Percentiles rank a stretch among this genome's conserved stretches.
These are phyloP conservation scores for Apis laboriosa DNA, from an alignment of 1,140 invertebrate genomes.

Conservation along the genomic window DNA sequence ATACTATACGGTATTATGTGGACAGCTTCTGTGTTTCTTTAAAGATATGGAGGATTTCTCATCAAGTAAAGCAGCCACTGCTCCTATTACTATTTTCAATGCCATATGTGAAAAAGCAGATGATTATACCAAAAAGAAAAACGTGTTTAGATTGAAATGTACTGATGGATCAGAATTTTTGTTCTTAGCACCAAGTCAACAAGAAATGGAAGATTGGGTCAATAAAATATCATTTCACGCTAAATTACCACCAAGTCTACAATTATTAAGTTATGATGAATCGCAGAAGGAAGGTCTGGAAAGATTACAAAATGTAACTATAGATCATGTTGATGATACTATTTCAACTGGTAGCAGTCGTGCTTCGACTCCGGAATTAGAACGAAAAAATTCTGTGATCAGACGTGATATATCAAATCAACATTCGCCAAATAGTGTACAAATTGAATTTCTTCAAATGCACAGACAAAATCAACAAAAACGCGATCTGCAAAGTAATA, in stretches of 20 bases:
- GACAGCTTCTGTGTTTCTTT: constrained; percentile 98
- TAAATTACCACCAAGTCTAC: constrained; percentile 92
- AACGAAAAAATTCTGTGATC: constrained; percentile 79
- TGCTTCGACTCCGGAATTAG: constrained; percentile 80
- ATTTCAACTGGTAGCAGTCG: constrained; percentile 79
- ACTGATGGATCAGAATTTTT: constrained; percentile 96
- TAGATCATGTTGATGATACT: constrained; percentile 73
- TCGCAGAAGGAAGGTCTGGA: constrained; percentile 79
- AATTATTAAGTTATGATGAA: constrained; percentile 91
- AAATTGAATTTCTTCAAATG: constrained; percentile 75
- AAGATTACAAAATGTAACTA: constrained; percentile 68
- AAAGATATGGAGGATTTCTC: constrained; percentile 96
- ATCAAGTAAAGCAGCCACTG: constrained; percentile 91
- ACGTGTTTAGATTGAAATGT: constrained; percentile 94
- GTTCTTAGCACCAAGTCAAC: constrained; percentile 88
- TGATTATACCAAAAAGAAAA: constrained; percentile 97
- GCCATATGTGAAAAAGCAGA: constrained; percentile 91
- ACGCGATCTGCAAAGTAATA: constrained; percentile 55
- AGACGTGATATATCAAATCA: constrained; percentile 71
- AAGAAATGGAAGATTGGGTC: constrained; percentile 95
- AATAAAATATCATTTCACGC: constrained; percentile 97
- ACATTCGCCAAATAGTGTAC: constrained; percentile 67
- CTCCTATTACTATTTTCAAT: constrained; percentile 94
- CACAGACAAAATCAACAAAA: constrained; percentile 75
- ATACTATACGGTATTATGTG: constrained; percentile 97